phyloP scores from a whole-genome alignment of 1,140 invertebrate genomes.

The Stegodyphus dumicola region DNA sequence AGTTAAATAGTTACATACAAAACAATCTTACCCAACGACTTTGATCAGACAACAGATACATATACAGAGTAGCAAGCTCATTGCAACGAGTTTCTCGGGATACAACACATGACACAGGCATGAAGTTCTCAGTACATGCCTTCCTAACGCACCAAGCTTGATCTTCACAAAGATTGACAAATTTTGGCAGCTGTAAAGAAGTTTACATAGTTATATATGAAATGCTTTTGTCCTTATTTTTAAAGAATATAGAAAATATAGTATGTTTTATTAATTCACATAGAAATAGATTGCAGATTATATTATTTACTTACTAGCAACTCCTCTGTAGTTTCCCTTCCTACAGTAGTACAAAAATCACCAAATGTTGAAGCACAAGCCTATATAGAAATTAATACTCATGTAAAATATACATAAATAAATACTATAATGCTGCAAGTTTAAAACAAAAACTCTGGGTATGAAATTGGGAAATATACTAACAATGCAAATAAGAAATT shows the following conservation, averaged over 20 bases:
- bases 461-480: no score
- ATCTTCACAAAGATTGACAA: slow-evolving; percentile 78
- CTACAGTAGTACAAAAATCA: slow-evolving; percentile 77
- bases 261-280: neutral
- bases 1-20: no score
- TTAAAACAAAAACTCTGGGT: no score
- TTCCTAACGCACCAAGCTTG: slow-evolving; percentile 81
- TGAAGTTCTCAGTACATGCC: slow-evolving; percentile 83
- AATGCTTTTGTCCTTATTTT: neutral
- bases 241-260: neutral
- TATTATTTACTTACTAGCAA: slow-evolving; percentile 74
- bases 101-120: slow-evolving; percentile 77
- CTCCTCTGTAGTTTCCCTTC: slow-evolving; percentile 74
- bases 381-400: slow-evolving; percentile 59
- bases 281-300: neutral
- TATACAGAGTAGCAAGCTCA: slow-evolving; percentile 75
- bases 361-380: slow-evolving; percentile 80
- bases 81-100: slow-evolving; percentile 73
- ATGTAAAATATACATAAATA: neutral
- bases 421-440: no score
- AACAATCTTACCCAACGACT: slow-evolving; percentile 70
- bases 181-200: slow-evolving; percentile 75
- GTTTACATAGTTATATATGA: no score
- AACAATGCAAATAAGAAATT: no score
- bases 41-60: slow-evolving; percentile 76